Base-by-base conservation (phyloP, 2,888 invertebrate genomes). In the Cinara cedri region DNA sequence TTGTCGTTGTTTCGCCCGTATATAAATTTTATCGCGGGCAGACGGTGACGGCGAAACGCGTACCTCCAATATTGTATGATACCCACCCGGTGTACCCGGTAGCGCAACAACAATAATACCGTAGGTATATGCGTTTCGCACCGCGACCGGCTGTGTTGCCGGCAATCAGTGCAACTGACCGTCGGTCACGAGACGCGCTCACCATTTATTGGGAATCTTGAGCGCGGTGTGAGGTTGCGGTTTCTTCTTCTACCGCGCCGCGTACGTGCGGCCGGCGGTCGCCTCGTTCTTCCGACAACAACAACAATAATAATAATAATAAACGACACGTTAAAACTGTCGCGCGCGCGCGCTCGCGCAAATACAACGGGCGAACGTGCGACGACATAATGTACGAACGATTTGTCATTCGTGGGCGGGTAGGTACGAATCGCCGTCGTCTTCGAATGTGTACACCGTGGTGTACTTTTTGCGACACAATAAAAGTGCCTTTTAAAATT, bases 161-260 rank as follows among this genome's bases (percentile, higher is more conserved):
- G 68, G 68, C 49, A 60, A 68, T 57, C 76, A 49, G 60, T 70
- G 57, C 70, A 34, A 78, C 78, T 78, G 78, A 60, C 70, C 78
- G 78, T 57, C 42, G 78, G 74, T 74, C 74, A 42, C 78, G 57
- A 70, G 68, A 60, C 70, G 68, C 68, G 60, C 49, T 51, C 70
- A 68, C 70, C 78, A 78, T 78, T 78, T 78, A 78, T 78, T 70
- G 65, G 14, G 46, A 78, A 78, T 78, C 68, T 70, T 34, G 57
- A 60, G 34, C n/a, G 26, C 34, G 44, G 65, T 57, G 19, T 66
- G 46, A 68, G 55, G 55, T 76, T 49, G 78, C 70, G 68, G 78
- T 70, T 70, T 70, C 51, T 78, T 70, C 46, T 78, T 49, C 68
- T 68, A 24, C 55, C 57, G 1, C 54, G 16, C 3, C 19, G 1